Base-by-base conservation (phyloP, 2,113 vertebrate genomes). In the Pedionomus torquatus region DNA sequence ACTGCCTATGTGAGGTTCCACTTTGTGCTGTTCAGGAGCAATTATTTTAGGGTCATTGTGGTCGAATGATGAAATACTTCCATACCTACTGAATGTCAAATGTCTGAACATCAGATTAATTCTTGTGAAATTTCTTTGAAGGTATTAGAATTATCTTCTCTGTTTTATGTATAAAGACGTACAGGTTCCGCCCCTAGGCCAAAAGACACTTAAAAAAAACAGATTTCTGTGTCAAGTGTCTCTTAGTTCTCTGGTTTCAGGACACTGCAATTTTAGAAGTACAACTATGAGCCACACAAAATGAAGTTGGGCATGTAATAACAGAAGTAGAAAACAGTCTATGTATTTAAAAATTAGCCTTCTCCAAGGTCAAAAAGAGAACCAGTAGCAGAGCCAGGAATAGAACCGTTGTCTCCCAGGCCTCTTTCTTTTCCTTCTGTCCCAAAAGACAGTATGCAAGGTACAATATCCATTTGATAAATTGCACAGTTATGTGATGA, bases 381-480 rank as follows among this genome's bases (percentile, higher is more conserved):
- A 82, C 72, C 94, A 95, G 88, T 95, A 87, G 61, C 69, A 89
- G 89, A 95, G 95, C 92, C 94, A 91, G 95, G 91, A 97, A 96
- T 92, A 95, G 94, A 95, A 95, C 39, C 2, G n/a, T 84, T 96
- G 89, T 94, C 94, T 95, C 94, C 83, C 52, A 93, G 90, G 86
- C 83, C 92, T 92, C 92, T 95, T 95, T 87, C 94, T 95, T 93
- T 93, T 89, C 49, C 89, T 91, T 93, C 91, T 96, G 69, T 96
- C 96, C 95, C 97, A 94, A 94, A 97, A 97, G 92, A 54, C 89
- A 51, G 86, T 89, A 76, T 92, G 77, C 66, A 92, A 93, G 92
- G 96, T 96, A 95, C 86, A 94, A 93, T 95, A 96, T 95, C 90
- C 95, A 93, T 95, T 93, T 95, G 97, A 96, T 90, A 97, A 97